These are phyloP conservation scores for Drosophila trapezifrons DNA, from an alignment of 1,140 invertebrate genomes.

Conservation along the genomic window DNA sequence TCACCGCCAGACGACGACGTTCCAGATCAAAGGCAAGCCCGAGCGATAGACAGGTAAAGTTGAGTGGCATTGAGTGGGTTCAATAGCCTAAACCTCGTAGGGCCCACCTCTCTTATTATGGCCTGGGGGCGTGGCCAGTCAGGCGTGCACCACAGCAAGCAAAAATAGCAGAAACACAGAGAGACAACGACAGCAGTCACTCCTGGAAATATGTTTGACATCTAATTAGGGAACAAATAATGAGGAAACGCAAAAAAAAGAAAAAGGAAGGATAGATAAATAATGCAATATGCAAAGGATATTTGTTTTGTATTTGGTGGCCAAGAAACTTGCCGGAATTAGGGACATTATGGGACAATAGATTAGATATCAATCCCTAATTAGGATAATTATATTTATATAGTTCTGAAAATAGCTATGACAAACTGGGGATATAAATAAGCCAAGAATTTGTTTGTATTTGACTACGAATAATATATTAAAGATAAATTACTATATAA, in stretches of 20 bases:
- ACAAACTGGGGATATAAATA: background rate
- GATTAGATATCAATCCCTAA: background rate
- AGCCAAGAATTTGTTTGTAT: no score
- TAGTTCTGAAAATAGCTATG: background rate
- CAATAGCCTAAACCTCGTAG: constrained; percentile 41
- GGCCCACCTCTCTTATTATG: constrained; percentile 4
- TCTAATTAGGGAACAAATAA: constrained; percentile 62
- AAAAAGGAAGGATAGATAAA: constrained; percentile 24
- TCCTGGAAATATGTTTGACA: constrained; percentile 47
- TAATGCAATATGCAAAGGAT: constrained; percentile 18
- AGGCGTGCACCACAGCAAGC: constrained; percentile 30
- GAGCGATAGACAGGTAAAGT: constrained; percentile 8
- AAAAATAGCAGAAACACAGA: constrained; percentile 39
- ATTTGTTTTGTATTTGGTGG: constrained; percentile 1
- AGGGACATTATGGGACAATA: constrained; percentile 1
- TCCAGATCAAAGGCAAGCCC: constrained; percentile 21
- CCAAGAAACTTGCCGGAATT: background rate
- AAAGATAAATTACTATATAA: no score
- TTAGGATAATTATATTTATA: constrained; percentile 26
- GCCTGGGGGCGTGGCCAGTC: constrained; percentile 47
- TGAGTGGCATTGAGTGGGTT: constrained; percentile 51
- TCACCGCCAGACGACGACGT: constrained; percentile 48
- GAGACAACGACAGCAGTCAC: constrained; percentile 33
- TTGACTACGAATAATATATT: background rate
- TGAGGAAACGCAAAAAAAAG: constrained; percentile 11